Conservation (phyloP, 2,888 invertebrate genomes). For the Ectropis crepuscularia region DNA sequence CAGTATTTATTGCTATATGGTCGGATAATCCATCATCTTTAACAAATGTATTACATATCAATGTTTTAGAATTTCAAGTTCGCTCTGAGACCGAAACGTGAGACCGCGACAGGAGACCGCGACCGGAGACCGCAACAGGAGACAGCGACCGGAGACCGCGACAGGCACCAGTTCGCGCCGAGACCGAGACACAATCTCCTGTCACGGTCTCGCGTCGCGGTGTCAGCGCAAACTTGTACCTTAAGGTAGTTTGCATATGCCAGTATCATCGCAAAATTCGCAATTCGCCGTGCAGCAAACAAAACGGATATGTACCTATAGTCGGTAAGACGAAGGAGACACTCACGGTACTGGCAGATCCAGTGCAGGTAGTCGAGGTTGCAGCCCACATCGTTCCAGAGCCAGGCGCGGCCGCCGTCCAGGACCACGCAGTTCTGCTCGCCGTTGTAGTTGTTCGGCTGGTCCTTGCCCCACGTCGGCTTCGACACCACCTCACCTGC, state of each 20-base stretch:
- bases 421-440: slow-evolving; percentile 97
- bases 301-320: slow-evolving; percentile 80
- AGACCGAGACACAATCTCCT: no score
- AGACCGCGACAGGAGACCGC: no score
- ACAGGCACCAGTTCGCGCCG: no score
- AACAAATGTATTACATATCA: no score
- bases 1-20: no score
- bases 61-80: no score
- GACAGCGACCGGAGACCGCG: no score
- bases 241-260: neutral
- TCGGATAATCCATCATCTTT: no score
- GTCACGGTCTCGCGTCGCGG: no score
- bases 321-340: slow-evolving; percentile 57
- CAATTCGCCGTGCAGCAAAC: slow-evolving; percentile 58
- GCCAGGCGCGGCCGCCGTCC: slow-evolving; percentile 95
- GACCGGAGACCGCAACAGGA: no score
- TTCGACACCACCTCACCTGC: slow-evolving; percentile 90
- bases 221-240: no score
- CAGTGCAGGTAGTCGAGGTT: slow-evolving; percentile 96
- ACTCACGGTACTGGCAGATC: slow-evolving; percentile 96
- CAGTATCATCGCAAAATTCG: slow-evolving; percentile 10
- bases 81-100: no score
- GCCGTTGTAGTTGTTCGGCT: slow-evolving; percentile 97
- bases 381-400: slow-evolving; percentile 98
- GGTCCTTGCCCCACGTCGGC: slow-evolving; percentile 96